phyloP scores from a whole-genome alignment of 1,140 invertebrate genomes.

The Diorhabda sublineata region DNA sequence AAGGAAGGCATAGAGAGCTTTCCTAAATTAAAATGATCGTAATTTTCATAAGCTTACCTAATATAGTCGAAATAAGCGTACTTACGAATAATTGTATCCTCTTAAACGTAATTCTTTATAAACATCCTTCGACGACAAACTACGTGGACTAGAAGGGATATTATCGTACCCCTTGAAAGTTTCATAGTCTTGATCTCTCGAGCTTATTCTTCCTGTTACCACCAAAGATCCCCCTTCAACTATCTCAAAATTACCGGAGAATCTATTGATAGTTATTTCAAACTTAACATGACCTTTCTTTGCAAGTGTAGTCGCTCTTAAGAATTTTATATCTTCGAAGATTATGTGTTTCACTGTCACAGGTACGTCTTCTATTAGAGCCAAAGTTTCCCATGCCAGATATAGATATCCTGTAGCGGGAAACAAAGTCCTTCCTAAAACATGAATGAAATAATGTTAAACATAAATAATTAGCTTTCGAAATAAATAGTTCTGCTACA shows the following conservation, averaged over 20 bases:
- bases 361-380: slow-evolving; percentile 64
- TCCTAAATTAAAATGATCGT: no score
- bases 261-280: slow-evolving; percentile 76
- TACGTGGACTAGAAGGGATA: background rate
- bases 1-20: no score
- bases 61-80: background rate
- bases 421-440: slow-evolving; percentile 70
- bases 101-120: slow-evolving; percentile 89
- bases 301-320: slow-evolving; percentile 75
- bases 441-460: background rate
- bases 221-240: slow-evolving; percentile 57
- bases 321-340: slow-evolving; percentile 83
- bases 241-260: slow-evolving; percentile 75
- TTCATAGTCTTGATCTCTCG: background rate
- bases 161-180: background rate
- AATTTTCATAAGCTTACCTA: no score
- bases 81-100: slow-evolving; percentile 83
- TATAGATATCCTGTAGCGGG: slow-evolving; percentile 85
- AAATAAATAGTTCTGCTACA: no score
- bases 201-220: slow-evolving; percentile 60
- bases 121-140: slow-evolving; percentile 63
- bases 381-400: slow-evolving; percentile 85
- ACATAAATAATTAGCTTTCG: no score
- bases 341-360: slow-evolving; percentile 73
- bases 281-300: slow-evolving; percentile 66